Base-by-base conservation (phyloP, 2,113 vertebrate species). In the Nanorana parkeri region DNA sequence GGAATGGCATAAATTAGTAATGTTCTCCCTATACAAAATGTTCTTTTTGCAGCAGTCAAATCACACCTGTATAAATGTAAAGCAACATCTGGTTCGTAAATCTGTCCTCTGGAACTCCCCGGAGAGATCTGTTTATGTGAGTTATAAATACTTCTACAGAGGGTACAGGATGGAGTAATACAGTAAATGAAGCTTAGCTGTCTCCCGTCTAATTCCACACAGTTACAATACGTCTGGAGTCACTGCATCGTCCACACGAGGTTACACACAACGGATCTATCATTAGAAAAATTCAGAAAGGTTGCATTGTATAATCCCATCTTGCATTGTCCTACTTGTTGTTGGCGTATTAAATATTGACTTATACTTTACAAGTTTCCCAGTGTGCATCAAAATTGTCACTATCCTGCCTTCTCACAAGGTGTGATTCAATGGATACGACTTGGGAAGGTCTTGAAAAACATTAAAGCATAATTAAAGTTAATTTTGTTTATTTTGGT, bases 31-130 rank as follows among this genome's bases (percentile, higher is more conserved):
- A 75, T 75, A 75, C 61, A 56, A 24, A 82, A 82, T 47, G 80
- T 74, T 75, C 80, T 71, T 65, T 63, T 58, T 64, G 54, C 61
- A 26, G 41, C 60, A 36, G 60, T 81, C 80, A 65, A 17, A 64
- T 66, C 71, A 74, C 80, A 82, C 80, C 80, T 82, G 80, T 58
- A 75, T 74, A 82, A 82, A 82, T 68, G 71, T 17, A 82, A 55
- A 21, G 52, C 56, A 64, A 82, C 80, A 82, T 82, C 80, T 82
- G 80, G 80, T 67, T 75, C 80, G 65, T 82, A 82, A 82, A 82
- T 82, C 71, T 75, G 69, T 75, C 54, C 71, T 75, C 73, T 67
- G 51, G 17, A 17, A 17, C 28, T 68, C 80, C 67, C 80, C 13
- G 23, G 80, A 65, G 80, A 60, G 61, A 55, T 58, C 28, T 71